Base-by-base conservation (phyloP, 2,797 vertebrate species). In the Channallabes apus region DNA sequence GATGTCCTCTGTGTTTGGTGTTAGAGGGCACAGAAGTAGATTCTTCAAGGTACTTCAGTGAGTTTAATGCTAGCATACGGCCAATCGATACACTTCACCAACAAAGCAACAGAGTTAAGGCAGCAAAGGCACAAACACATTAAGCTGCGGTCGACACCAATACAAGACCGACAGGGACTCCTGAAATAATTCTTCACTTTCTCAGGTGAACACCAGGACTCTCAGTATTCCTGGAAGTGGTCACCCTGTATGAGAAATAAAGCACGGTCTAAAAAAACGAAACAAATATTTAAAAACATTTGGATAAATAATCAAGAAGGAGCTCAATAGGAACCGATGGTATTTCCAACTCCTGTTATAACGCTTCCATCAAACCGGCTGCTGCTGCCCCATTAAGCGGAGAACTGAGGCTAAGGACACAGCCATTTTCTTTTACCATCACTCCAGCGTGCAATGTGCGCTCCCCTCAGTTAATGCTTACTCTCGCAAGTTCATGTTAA, bases 401-500 rank as follows among this genome's bases (percentile, higher is more conserved):
- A 86, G 67, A 83, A 65, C 12, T 35, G 73, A 65, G 46, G 29
- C 38, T 80, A 78, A 67, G 76, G 65, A 85, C 75, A 86, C 80
- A 54, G 61, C 80, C 54, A 77, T 88, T 85, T 82, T 86, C 84
- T 85, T 75, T 82, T 76, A 69, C 84, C 86, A 84, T 83, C 68
- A 38, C 76, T 83, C 68, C 76, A 72, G 69, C 65, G 67, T 80
- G 76, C 76, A 81, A 54, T 68, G 72, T 79, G 84, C 87, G 82
- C 82, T 72, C 77, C 82, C 84, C 83, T 78, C 82, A 73, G 82
- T 86, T 89, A 89, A 86, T 87, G 89, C 89, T 89, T 89, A 89
- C 89, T 86, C 84, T 84, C 78, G 88, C 88, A 89, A 89, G 88
- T 89, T 87, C 85, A 87, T 81, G 85, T 84, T 79, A 89, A 89